Base-by-base conservation (phyloP, 2,888 invertebrate species). In the Pristionchus japonicus region DNA sequence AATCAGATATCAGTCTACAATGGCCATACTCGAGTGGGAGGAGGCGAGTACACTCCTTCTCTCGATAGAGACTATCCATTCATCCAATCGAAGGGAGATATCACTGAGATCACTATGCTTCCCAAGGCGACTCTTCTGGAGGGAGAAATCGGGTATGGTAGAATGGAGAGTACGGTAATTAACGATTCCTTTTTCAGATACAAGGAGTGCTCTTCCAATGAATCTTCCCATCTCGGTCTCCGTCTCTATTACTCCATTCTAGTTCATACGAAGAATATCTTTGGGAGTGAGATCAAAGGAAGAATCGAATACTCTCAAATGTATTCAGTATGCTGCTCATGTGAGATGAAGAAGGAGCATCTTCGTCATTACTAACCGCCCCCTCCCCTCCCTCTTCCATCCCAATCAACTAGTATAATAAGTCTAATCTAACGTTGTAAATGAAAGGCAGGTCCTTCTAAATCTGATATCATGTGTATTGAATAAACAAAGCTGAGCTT, bases 371-470 rank as follows among this genome's bases (percentile, higher is more conserved):
- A 64, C 64, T 64, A 64, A 64, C 15, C 31, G 9, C 27, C 64
- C 70, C 31, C 37, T 15, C 34, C 70, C 37, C 37, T 37, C 27
- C 70, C 34, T 37, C 23, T 40, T 40, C 40, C 70, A 37, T 40
- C 40, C 23, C 34, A 11, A 40, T 74, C 31, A 37, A 31, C 31
- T 40, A 37, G 70, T 74, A 37, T 74, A 74, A 74, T 74, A 74
- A 74, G n/a, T 40, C 67, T 31, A 34, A 34, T 67, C 70, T 74
- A 74, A 74, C 70, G 40, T 20, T 74, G 70, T 74, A 74, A 40
- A 74, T 74, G 40, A 37, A 74, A 74, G 70, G 70, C 40, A 74
- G 70, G 40, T 74, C 70, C 70, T 74, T 74, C 37, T 74, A 74
- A 74, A 74, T 40, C 70, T 74, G 40, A 40, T 74, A 74, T 74